Percentiles rank a stretch among this genome's conserved stretches.
phyloP scores from a whole-genome alignment of 2,797 vertebrate genomes.

The Loris lydekkerianus region DNA sequence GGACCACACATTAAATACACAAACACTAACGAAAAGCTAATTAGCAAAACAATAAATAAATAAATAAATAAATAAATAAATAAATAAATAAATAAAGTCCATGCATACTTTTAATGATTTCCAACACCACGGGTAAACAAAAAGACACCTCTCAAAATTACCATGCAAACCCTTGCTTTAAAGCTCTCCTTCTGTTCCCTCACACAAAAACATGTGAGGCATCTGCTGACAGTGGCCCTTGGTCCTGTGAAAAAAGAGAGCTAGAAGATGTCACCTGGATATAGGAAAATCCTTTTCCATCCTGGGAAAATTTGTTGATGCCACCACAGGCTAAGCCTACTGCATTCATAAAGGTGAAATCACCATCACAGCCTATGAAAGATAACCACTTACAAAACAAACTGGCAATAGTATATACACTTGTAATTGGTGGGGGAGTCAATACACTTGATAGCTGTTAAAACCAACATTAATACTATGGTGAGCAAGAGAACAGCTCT shows the following conservation, averaged over 20 bases:
- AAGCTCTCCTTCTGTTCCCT: constrained; percentile 26
- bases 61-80: no score
- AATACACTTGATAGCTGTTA: constrained; percentile 62
- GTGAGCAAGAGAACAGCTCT: constrained; percentile 22
- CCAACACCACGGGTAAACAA: no score
- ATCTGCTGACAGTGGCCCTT: background rate
- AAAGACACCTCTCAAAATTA: no score
- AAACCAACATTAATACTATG: constrained; percentile 67
- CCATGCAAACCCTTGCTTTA: no score
- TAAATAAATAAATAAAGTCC: no score
- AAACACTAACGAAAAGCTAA: no score
- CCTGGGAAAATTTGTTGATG: background rate
- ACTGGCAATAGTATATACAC: constrained; percentile 60
- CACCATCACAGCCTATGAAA: constrained; percentile 76
- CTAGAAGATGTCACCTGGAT: background rate
- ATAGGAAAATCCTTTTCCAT: background rate
- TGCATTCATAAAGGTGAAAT: constrained; percentile 76
- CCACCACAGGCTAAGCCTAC: constrained; percentile 75
- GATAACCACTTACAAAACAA: constrained; percentile 71
- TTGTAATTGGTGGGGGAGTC: constrained; percentile 28
- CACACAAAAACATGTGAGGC: background rate
- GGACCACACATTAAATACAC: no score
- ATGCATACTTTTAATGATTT: no score
- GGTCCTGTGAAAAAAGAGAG: background rate
- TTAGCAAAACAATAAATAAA: no score